Conservation (phyloP, 2,888 invertebrate species). For the Chaetogeoica ovagalla region DNA sequence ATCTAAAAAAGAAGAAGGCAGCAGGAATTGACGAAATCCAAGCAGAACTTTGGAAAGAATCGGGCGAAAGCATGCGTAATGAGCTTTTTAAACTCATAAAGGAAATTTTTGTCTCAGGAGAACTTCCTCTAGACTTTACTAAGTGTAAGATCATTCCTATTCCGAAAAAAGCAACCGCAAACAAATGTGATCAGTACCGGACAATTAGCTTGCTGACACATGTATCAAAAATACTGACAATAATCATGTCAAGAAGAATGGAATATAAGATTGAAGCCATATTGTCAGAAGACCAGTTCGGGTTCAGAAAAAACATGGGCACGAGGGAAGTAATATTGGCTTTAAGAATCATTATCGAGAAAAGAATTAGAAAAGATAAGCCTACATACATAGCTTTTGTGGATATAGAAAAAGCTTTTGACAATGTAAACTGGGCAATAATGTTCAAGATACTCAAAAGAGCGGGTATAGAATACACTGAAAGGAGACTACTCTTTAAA, state of each 20-base stretch:
- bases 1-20: too few relatives aligned
- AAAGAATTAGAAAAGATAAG: not conserved
- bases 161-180: slow-evolving; percentile 6
- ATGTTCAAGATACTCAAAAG: slow-evolving; percentile 34
- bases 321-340: slow-evolving; percentile 10
- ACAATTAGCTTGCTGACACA: slow-evolving; percentile 33
- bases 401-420: too few relatives aligned
- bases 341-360: slow-evolving; percentile 13
- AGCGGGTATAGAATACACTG: slow-evolving; percentile 21
- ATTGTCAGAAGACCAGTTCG: slow-evolving; percentile 15
- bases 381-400: slow-evolving; percentile 19
- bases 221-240: slow-evolving; percentile 12
- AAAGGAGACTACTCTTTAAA: slow-evolving; percentile 20
- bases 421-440: slow-evolving; percentile 8
- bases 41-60: too few relatives aligned
- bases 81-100: slow-evolving; percentile 15
- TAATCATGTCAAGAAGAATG: slow-evolving; percentile 14
- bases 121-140: slow-evolving; percentile 12
- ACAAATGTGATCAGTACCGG: slow-evolving; percentile 9
- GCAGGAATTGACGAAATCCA: too few relatives aligned
- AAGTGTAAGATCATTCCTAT: slow-evolving; percentile 29
- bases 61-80: slow-evolving; percentile 1
- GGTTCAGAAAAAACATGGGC: too few relatives aligned
- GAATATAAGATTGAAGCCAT: slow-evolving; percentile 11
- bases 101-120: not conserved